A percentile compares a stretch with the other conserved stretches of the same genome.
Evolutionary conservation across 2,888 invertebrate species (phyloP).

Genomic region (Allygus modestus): DNA sequence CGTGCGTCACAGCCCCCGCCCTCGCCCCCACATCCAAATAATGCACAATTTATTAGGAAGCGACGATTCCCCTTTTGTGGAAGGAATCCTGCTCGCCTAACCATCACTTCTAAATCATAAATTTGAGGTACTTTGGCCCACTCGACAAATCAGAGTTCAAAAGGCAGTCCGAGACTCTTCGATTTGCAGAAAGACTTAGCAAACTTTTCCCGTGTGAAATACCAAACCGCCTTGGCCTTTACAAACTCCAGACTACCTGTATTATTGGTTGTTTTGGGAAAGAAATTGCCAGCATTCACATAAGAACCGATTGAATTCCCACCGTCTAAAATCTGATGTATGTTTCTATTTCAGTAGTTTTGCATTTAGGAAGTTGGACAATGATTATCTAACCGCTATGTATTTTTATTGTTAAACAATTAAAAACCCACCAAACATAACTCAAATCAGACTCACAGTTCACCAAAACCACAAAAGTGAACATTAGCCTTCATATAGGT

Average conservation of each 20-base stretch:
- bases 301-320: too few relatives aligned
- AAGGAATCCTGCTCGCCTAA: constrained; percentile 22
- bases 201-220: background rate
- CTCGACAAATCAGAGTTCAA: constrained; percentile 41
- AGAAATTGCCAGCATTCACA: background rate
- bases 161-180: background rate
- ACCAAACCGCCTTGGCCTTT: background rate
- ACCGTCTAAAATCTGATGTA: too few relatives aligned
- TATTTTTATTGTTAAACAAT: too few relatives aligned
- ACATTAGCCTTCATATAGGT: too few relatives aligned
- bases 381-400: too few relatives aligned
- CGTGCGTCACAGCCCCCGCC: constrained; percentile 50
- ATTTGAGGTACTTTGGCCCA: constrained; percentile 35
- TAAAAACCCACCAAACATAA: too few relatives aligned
- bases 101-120: constrained; percentile 34
- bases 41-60: constrained; percentile 53
- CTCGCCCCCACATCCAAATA: background rate
- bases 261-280: background rate
- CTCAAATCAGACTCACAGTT: too few relatives aligned
- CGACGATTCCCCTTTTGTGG: constrained; percentile 47
- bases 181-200: background rate
- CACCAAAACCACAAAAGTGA: too few relatives aligned
- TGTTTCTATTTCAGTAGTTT: too few relatives aligned
- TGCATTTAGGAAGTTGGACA: too few relatives aligned
- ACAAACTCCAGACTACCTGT: background rate